Evolutionary conservation across 2,888 invertebrate genomes (phyloP).

Genomic region (Noctua pronuba): DNA sequence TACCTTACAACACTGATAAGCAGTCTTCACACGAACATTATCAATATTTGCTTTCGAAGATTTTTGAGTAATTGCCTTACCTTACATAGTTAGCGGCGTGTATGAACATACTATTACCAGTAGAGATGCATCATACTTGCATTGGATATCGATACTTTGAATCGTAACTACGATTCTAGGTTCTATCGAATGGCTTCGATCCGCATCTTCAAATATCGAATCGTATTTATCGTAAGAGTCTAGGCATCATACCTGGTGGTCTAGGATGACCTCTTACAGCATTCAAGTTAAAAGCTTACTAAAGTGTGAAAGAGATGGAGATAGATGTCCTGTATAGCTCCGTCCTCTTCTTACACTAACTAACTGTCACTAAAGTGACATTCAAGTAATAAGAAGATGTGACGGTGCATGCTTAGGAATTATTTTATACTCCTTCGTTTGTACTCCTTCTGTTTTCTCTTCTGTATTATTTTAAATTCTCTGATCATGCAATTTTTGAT

Average conservation of each 20-base stretch:
- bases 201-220: not conserved
- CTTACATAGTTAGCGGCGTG: conserved; percentile 64
- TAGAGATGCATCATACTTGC: not conserved
- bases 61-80: conserved; percentile 82
- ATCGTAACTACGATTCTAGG: not conserved
- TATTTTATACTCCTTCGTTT: not conserved
- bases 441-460: not conserved
- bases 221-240: not conserved
- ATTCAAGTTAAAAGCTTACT: not conserved
- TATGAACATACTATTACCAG: conserved; percentile 48
- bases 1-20: conserved; percentile 67
- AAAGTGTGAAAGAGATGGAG: not conserved
- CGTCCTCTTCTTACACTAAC: not conserved
- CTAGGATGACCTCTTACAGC: not conserved
- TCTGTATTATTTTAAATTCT: not conserved
- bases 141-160: conserved; percentile 2
- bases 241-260: not conserved
- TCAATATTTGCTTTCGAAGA: conserved; percentile 80
- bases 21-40: conserved; percentile 72
- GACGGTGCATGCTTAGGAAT: not conserved
- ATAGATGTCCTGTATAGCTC: not conserved
- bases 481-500: not conserved
- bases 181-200: not conserved
- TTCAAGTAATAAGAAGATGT: too few species aligned
- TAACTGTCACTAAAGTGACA: not conserved